Evolutionary conservation across 92 coral and sea anemone genomes (phyloP).

Genomic region (Parazoanthus swiftii): DNA sequence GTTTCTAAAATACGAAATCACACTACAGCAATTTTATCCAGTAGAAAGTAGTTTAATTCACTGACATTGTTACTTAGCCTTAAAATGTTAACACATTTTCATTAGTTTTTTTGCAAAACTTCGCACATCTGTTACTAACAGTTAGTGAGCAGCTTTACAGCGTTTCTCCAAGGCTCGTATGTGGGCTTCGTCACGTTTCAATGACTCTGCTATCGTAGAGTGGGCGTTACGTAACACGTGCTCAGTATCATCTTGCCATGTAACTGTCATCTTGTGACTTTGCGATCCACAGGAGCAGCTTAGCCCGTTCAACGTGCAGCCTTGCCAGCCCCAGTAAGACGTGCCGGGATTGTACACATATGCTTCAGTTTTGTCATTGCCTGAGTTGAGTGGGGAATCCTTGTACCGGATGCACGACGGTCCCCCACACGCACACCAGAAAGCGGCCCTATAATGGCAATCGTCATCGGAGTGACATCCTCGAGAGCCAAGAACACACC

Average conservation of each 20-base stretch:
- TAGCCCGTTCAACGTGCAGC: neutral
- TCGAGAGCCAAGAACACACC: constrained; percentile 22
- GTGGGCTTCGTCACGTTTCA: neutral
- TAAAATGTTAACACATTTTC: neutral
- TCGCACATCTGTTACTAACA: neutral
- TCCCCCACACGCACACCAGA: constrained; percentile 36
- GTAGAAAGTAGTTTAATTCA: too few relatives aligned
- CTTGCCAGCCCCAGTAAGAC: constrained; percentile 30
- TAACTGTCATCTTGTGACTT: neutral
- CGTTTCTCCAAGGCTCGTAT: neutral
- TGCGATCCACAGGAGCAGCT: neutral
- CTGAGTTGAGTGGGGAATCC: constrained; percentile 17
- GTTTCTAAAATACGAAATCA: too few relatives aligned
- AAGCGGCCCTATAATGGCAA: constrained; percentile 25
- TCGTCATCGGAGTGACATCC: constrained; percentile 49
- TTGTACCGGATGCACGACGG: constrained; percentile 41
- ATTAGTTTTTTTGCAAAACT: too few relatives aligned
- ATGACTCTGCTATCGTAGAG: neutral
- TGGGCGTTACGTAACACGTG: constrained; percentile 12
- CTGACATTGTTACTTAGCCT: too few relatives aligned
- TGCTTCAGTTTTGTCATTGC: constrained; percentile 28
- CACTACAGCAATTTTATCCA: too few relatives aligned
- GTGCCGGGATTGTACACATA: neutral
- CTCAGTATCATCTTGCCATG: constrained; percentile 28
- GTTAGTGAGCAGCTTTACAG: neutral